Evolutionary conservation across 2,888 invertebrate genomes (phyloP).

Genomic region (Pseudoips prasinana): DNA sequence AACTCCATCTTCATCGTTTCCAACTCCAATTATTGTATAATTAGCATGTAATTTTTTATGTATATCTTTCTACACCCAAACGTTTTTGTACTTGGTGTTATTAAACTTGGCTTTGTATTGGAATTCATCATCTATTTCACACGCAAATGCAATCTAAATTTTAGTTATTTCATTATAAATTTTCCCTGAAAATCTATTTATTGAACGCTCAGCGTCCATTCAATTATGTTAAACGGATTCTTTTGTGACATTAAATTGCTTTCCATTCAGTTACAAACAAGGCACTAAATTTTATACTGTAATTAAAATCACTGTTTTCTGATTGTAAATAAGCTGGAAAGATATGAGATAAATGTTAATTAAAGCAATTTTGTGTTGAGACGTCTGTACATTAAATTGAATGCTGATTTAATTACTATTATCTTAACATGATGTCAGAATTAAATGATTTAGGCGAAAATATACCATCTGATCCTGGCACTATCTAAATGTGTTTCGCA

Average conservation of each 20-base stretch:
- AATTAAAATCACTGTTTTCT: conserved; percentile 8
- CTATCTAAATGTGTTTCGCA: no score
- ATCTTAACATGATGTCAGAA: no score
- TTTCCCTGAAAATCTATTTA: conserved; percentile 6
- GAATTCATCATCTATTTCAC: no score
- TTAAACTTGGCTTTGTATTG: background rate
- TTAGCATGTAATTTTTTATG: conserved; percentile 16
- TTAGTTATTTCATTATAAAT: conserved; percentile 5
- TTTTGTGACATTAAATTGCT: conserved; percentile 17
- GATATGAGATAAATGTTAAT: conserved; percentile 1
- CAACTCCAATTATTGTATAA: no score
- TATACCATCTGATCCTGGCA: no score
- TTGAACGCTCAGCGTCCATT: conserved; percentile 14
- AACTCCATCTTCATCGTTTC: no score
- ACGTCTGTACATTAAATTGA: no score
- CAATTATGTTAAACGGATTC: conserved; percentile 22
- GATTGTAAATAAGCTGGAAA: conserved; percentile 5
- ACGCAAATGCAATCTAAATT: background rate
- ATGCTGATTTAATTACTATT: no score
- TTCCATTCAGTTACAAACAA: conserved; percentile 17
- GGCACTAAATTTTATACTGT: conserved; percentile 17
- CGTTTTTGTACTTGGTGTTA: conserved; percentile 11
- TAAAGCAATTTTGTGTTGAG: background rate
- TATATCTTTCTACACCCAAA: conserved; percentile 6
- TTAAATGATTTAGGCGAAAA: no score